Evolutionary conservation across 2,888 invertebrate species (phyloP), one percentile per base, ranked within the genome.

Genomic region (Ceramica pisi): DNA sequence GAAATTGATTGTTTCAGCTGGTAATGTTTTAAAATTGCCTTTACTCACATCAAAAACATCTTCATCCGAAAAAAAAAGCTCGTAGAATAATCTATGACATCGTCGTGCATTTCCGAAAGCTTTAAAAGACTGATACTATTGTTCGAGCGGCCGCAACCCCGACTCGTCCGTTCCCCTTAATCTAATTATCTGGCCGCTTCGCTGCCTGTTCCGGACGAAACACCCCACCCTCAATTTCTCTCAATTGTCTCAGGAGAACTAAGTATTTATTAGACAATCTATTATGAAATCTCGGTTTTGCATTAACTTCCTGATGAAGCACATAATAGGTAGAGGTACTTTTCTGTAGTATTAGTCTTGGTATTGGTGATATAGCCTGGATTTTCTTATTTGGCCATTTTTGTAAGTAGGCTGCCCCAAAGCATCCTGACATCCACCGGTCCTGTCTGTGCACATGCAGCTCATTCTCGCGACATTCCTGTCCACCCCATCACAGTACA

Each of bases 171-270:
- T 92, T 92, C 91, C 92, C 92, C 92, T 93, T 93, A 94, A 94
- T 93, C 94, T 94, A 95, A 94, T 95, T 94, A 93, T 92, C 93
- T 92, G 92, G 91, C 93, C 94, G 92, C 92, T 93, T 94, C 92
- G 91, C 92, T 92, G 92, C 93, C 92, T 90, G 88, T 89, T 90
- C 88, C 83, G 87, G 83, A 89, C 85, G 88, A 89, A 92, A 89
- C 90, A 85, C 89, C 90, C 90, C 89, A 87, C 89, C 78, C 90
- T 88, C 88, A 86, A 85, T 89, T 90, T 88, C 88, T 90, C 90
- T 87, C 89, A 90, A 91, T 90, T 91, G 90, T 90, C 90, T 89
- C 88, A 88, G 86, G 88, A 90, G 88, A 90, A 89, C 90, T 90
- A 91, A 92, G 90, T 90, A 91, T 93, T 92, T 92, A 92, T 91